Conservation (phyloP, 2,797 vertebrate species). For the Pygocentrus nattereri region DNA sequence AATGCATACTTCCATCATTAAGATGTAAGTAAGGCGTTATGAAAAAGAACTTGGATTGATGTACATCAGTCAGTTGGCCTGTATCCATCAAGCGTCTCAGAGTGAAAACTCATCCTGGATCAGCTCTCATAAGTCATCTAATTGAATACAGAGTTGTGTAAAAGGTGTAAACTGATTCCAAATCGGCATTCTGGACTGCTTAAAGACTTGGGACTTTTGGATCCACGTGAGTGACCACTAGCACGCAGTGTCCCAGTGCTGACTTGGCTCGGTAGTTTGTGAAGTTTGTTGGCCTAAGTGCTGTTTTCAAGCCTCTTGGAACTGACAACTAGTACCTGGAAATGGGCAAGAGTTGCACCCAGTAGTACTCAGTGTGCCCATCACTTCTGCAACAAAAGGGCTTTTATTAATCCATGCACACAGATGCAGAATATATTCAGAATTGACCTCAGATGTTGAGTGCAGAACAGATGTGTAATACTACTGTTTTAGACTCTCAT, state of each 20-base stretch:
- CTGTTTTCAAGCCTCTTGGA: not conserved
- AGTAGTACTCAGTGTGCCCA: not conserved
- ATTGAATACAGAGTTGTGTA: too few relatives aligned
- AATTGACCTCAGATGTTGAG: not conserved
- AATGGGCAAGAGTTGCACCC: not conserved
- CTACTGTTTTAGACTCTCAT: not conserved
- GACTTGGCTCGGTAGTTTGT: not conserved
- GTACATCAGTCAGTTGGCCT: too few relatives aligned
- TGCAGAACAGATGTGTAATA: not conserved
- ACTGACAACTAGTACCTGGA: not conserved
- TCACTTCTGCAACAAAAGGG: not conserved
- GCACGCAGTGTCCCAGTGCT: not conserved
- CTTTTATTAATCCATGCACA: not conserved
- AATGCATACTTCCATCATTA: too few relatives aligned
- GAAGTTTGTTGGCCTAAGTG: slow-evolving; percentile 9
- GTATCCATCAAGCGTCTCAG: too few relatives aligned
- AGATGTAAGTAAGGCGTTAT: too few relatives aligned
- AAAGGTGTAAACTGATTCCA: too few relatives aligned
- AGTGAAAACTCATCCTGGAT: too few relatives aligned
- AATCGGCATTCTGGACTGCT: too few relatives aligned
- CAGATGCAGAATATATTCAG: not conserved
- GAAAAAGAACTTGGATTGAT: too few relatives aligned
- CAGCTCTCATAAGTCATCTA: too few relatives aligned
- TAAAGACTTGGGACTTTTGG: not conserved
- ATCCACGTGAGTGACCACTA: not conserved